Evolutionary conservation across 2,888 invertebrate species (phyloP), one percentile per base, ranked within the genome.

Genomic region (Drosophila meridionalis): DNA sequence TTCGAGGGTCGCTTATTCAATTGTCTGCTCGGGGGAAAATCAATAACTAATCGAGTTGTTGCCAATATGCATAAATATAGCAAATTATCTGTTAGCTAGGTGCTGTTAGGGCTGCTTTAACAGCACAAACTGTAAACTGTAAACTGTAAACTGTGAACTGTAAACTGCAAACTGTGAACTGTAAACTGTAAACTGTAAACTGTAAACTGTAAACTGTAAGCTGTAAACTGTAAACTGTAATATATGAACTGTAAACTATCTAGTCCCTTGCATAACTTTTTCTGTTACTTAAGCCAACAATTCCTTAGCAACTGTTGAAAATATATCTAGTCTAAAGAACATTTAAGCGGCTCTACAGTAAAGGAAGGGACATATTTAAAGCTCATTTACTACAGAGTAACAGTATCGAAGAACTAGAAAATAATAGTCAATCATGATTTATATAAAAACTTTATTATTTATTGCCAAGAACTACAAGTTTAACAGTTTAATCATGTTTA

Each of bases 1-100:
- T 32, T 14, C 79, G 63, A 70, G 77, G 59, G 63, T 62, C 36
- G 57, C 60, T 20, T 7, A 32, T 9, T 9, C 20, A 58, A 56
- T 59, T 43, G 48, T 38, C 30, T 4, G 30, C 11, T 14, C 26
- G 4, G 14, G 20, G 4, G 14, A 12, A 20, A 52, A 52, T 52
- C 52, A 52, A 52, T 34, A 52, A 52, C 11, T 34, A 34, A 34
- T 20, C 52, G 20, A 52, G 52, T n/a, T 12, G 3, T 6, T 2
- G n/a, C n/a, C 7, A 11, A 32, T 32, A n/a, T 48, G 30, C 30
- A 30, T 2, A 14, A 30, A 14, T n/a, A 32, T n/a, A 8, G 2
- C 6, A n/a, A 48, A 30, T 4, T 48, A 30, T 4, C 14, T 9
- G 9, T 32, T n/a, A 2, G 9, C 32, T 0, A 48, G 32, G 3